These are phyloP conservation scores for Neoseiulus cucumeris DNA, from an alignment of 1,140 invertebrate genomes.

Conservation along the genomic window DNA sequence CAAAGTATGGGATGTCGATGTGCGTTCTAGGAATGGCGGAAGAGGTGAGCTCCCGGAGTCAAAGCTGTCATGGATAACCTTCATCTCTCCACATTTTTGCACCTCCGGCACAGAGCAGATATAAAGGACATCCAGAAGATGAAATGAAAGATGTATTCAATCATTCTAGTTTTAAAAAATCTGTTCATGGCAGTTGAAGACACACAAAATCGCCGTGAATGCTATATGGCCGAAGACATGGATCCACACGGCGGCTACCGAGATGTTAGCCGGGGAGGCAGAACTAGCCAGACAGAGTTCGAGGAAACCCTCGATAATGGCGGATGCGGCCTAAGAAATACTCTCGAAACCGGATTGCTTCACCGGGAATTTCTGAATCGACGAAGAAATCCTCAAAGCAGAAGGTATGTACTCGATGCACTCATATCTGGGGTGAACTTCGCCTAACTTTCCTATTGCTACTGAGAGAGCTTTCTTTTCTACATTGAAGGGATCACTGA, in stretches of 20 bases:
- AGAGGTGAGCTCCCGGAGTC: slow-evolving; percentile 56
- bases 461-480: no score
- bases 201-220: slow-evolving; percentile 73
- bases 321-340: slow-evolving; percentile 82
- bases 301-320: slow-evolving; percentile 77
- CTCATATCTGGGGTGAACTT: no score
- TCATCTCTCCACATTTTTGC: no score
- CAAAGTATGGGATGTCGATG: slow-evolving; percentile 99
- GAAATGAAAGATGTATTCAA: no score
- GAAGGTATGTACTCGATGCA: slow-evolving; percentile 34
- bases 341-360: slow-evolving; percentile 45
- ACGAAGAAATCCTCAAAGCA: slow-evolving; percentile 64
- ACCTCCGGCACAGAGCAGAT: no score
- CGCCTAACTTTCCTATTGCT: no score
- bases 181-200: no score
- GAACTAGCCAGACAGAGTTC: slow-evolving; percentile 28
- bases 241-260: slow-evolving; percentile 85
- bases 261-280: slow-evolving; percentile 59
- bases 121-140: no score
- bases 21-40: slow-evolving; percentile 87
- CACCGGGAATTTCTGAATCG: slow-evolving; percentile 81
- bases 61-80: no score
- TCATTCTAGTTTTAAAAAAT: no score
- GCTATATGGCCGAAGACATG: slow-evolving; percentile 84
- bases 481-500: slow-evolving; percentile 39